Evolutionary conservation across 1,140 invertebrate genomes (phyloP), one percentile per base, ranked within the genome.

Genomic region (Drosophila kohkoa): DNA sequence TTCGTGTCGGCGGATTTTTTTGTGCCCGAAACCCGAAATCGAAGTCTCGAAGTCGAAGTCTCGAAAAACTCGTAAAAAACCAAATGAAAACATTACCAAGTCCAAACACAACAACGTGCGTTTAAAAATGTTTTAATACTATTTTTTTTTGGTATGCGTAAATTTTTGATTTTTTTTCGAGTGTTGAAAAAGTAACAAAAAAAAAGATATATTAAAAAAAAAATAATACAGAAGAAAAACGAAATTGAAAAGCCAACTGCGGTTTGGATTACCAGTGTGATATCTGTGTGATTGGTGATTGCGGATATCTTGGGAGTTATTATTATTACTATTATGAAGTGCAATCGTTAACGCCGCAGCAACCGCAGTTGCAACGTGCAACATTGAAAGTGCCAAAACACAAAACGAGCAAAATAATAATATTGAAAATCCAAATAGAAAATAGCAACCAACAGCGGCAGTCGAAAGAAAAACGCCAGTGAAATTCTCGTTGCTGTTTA

Each of bases 241-340:
- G 30, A 57, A 59, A 28, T 68, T 41, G 13, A 30, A 62, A 38
- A 64, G 49, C 62, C 62, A 64, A 54, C 54, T 82, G 58, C 75
- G 64, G 82, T 68, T 72, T 87, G 82, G 82, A 86, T 87, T 86
- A 86, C 83, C 82, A 86, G 82, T 82, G 78, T 49, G 59, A 60
- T 60, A 57, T 63, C 48, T 59, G 55, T 28, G 20, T 38, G 52
- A 15, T 15, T 48, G 30, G 6, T 28, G 35, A 57, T 55, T 49
- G 32, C 66, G 25, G 20, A 32, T 28, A 46, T 57, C 52, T 49
- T 5, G 20, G 45, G 35, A 66, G 70, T 57, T 58, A 32, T 25
- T 25, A 25, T 25, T 25, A 25, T 25, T 25, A 32, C n/a, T n/a
- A 73, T 73, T 54, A 73, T 73, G 64, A 68, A 59, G 55, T 74